Percentiles rank a stretch among this genome's conserved stretches.
Evolutionary conservation across 2,888 invertebrate species (phyloP).

Genomic region (Glyphotaelius pellucidus): DNA sequence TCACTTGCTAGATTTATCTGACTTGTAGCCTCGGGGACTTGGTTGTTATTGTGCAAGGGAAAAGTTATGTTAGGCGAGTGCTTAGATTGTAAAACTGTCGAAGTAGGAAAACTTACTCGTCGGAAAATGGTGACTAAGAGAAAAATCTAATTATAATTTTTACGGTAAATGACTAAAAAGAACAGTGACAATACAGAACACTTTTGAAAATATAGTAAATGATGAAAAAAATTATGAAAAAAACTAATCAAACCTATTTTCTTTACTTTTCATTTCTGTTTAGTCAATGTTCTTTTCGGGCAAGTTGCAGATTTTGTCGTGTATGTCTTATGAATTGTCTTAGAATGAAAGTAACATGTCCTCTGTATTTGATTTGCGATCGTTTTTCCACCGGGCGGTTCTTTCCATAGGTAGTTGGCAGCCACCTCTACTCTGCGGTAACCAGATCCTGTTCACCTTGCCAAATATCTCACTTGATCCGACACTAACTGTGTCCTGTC

Average conservation of each 20-base stretch:
- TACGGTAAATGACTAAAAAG: too few species aligned
- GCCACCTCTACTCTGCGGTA: neutral
- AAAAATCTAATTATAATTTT: neutral
- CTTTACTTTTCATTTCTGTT: too few species aligned
- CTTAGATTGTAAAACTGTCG: neutral
- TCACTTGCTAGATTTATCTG: neutral
- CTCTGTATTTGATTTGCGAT: neutral
- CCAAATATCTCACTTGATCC: slow-evolving; percentile 23
- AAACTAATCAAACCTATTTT: too few species aligned
- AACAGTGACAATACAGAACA: too few species aligned
- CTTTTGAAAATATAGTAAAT: too few species aligned
- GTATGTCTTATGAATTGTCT: neutral
- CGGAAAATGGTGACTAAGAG: neutral
- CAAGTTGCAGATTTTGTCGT: neutral
- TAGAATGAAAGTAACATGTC: neutral
- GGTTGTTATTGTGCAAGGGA: neutral
- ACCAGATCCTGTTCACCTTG: slow-evolving; percentile 24
- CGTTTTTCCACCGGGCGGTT: neutral
- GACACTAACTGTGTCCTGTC: slow-evolving; percentile 19
- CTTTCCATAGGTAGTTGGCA: neutral
- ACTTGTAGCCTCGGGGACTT: neutral
- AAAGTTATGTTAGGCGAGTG: neutral
- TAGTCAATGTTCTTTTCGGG: too few species aligned
- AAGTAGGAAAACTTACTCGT: neutral
- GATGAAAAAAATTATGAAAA: too few species aligned